Conservation (phyloP, 2,113 vertebrate genomes). For the Phyllostomus discolor region DNA sequence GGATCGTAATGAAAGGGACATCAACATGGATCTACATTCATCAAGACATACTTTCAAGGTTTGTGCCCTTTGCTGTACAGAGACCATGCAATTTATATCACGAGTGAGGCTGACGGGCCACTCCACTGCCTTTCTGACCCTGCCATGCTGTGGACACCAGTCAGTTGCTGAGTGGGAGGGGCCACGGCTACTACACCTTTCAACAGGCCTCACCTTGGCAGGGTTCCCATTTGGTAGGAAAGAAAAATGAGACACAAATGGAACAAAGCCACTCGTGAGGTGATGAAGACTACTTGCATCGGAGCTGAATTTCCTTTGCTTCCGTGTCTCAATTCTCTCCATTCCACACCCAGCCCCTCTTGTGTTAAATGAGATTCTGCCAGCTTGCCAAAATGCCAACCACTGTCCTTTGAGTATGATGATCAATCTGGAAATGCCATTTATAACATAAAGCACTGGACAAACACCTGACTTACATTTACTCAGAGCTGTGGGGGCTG, state of each 20-base stretch:
- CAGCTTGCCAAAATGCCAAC: neutral
- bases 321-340: neutral
- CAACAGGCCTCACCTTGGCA: neutral
- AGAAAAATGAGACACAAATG: neutral
- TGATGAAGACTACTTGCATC: too few relatives aligned
- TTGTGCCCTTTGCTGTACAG: too few relatives aligned
- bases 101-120: neutral
- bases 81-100: neutral
- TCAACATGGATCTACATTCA: neutral
- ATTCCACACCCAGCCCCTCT: too few relatives aligned
- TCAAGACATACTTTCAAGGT: neutral
- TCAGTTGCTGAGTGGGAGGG: neutral
- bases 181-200: too few relatives aligned
- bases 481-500: neutral
- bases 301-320: neutral
- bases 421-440: neutral
- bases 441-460: neutral
- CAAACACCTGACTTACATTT: neutral
- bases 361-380: neutral
- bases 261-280: fast-evolving
- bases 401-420: neutral
- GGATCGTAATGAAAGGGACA: too few relatives aligned
- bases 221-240: neutral
- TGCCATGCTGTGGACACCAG: neutral
- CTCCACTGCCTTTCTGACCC: too few relatives aligned